These are phyloP conservation scores for Antechinus stuartii DNA, from an alignment of 2,113 vertebrate genomes.

Conservation along the genomic window DNA sequence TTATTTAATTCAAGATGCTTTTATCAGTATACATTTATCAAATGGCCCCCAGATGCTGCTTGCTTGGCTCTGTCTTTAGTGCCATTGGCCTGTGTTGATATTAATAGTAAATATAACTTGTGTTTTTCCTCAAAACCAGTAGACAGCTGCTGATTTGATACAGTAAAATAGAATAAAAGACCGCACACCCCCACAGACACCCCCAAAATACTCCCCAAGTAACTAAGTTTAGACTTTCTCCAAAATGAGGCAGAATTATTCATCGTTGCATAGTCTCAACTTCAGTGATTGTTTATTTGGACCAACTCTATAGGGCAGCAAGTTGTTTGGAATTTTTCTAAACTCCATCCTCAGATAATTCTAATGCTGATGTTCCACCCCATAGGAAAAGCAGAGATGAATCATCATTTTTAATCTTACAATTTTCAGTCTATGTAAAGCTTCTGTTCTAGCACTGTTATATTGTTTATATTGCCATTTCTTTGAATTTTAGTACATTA, in stretches of 20 bases:
- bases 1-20: background rate
- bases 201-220: background rate
- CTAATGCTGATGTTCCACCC: background rate
- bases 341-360: background rate
- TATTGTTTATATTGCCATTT: background rate
- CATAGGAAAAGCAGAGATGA: background rate
- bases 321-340: background rate
- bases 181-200: background rate
- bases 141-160: background rate
- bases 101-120: background rate
- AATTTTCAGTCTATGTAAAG: background rate
- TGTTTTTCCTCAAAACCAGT: background rate
- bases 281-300: background rate
- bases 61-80: background rate
- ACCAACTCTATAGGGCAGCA: background rate
- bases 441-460: background rate
- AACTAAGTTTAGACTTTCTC: background rate
- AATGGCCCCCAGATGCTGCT: background rate
- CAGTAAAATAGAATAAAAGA: background rate
- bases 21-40: background rate
- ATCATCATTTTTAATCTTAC: background rate
- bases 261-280: background rate
- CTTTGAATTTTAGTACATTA: background rate
- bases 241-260: background rate
- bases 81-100: background rate